Evolutionary conservation across 2,797 vertebrate genomes (phyloP).

Genomic region (Morelia viridis): DNA sequence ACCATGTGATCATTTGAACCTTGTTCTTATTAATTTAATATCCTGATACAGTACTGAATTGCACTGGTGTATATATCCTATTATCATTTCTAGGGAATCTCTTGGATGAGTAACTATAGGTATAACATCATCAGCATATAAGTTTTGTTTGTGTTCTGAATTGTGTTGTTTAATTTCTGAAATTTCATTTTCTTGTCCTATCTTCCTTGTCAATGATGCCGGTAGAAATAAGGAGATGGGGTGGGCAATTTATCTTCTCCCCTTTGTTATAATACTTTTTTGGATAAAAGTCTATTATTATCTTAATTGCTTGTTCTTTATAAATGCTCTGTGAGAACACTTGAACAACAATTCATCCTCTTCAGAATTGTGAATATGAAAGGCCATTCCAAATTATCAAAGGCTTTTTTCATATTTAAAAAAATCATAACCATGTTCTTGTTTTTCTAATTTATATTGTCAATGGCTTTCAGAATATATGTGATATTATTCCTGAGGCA

Average conservation of each 20-base stretch:
- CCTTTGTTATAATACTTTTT: not conserved
- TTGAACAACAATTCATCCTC: not conserved
- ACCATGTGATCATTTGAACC: not conserved
- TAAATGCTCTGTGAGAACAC: not conserved
- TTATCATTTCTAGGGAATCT: not conserved
- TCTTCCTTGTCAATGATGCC: not conserved
- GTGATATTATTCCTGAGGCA: not conserved
- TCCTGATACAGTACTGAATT: not conserved
- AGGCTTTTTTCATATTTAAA: too few relatives aligned
- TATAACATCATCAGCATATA: not conserved
- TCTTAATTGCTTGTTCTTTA: not conserved
- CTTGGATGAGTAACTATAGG: not conserved
- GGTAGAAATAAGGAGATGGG: not conserved
- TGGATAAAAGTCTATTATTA: not conserved
- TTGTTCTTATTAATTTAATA: not conserved
- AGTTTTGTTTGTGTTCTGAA: not conserved
- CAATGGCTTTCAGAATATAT: not conserved
- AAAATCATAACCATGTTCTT: not conserved
- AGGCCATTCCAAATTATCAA: too few relatives aligned
- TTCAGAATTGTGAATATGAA: not conserved
- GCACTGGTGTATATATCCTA: not conserved
- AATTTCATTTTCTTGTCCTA: not conserved
- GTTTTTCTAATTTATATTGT: not conserved
- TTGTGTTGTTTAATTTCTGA: not conserved
- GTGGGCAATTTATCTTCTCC: not conserved